Evolutionary conservation across 2,113 vertebrate species (phyloP).

Genomic region (Gopherus flavomarginatus): DNA sequence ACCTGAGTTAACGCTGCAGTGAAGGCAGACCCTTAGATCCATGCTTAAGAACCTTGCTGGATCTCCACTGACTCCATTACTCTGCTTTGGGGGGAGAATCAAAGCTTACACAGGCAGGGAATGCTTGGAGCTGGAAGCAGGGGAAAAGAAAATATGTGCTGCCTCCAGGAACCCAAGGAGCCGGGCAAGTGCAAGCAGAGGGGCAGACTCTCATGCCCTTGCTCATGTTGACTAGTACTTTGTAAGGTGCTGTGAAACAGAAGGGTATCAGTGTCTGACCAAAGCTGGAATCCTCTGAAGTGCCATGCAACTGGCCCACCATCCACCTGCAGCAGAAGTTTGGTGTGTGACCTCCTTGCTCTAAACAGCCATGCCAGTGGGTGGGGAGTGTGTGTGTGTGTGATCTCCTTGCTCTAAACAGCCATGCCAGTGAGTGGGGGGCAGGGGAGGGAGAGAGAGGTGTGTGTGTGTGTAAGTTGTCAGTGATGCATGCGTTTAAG

Average conservation of each 20-base stretch:
- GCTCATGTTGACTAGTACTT: background rate
- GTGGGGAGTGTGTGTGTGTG: no score
- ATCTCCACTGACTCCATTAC: background rate
- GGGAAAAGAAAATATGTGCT: background rate
- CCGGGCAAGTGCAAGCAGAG: background rate
- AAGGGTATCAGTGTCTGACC: background rate
- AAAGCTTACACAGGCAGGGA: background rate
- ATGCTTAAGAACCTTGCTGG: background rate
- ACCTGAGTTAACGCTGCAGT: background rate
- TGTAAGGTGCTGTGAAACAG: background rate
- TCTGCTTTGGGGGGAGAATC: background rate
- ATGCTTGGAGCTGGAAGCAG: background rate
- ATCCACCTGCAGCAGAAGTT: background rate
- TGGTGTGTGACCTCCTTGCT: background rate
- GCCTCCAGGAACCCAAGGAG: background rate
- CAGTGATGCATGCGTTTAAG: background rate
- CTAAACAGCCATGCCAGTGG: background rate
- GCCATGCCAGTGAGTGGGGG: background rate
- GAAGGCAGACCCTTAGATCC: background rate
- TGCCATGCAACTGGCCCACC: background rate
- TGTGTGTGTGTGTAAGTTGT: background rate
- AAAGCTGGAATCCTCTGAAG: background rate
- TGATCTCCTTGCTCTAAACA: background rate
- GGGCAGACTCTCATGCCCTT: background rate
- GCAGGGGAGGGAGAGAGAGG: no score